Percentiles rank a stretch among this genome's conserved stretches.
phyloP scores from a whole-genome alignment of 1,140 invertebrate genomes.

The Heliothis virescens region DNA sequence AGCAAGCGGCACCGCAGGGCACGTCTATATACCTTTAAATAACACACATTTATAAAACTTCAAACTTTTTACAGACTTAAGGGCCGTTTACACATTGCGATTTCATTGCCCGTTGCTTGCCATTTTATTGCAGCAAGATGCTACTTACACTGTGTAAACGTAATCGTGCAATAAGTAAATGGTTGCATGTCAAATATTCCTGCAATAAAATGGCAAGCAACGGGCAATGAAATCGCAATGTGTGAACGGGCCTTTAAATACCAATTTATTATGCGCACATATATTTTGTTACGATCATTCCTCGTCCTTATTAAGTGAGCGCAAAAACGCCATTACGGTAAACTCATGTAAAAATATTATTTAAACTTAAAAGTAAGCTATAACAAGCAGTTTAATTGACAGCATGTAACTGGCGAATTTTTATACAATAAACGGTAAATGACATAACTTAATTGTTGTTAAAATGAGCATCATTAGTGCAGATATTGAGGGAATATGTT shows the following conservation, averaged over 20 bases:
- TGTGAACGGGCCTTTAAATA: no score
- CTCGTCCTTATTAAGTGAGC: constrained; percentile 2
- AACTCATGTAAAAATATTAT: constrained; percentile 8
- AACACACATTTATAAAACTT: constrained; percentile 19
- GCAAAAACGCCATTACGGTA: background rate
- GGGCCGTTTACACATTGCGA: no score
- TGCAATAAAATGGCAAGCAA: no score
- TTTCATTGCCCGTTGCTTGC: no score
- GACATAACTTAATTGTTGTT: background rate
- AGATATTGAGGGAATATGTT: no score
- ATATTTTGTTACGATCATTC: constrained; percentile 27
- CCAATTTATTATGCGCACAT: constrained; percentile 41
- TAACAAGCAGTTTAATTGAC: constrained; percentile 35
- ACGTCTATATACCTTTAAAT: constrained; percentile 7
- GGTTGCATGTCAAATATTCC: no score
- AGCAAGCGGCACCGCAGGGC: constrained; percentile 2
- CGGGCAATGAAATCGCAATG: no score
- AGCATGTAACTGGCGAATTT: background rate
- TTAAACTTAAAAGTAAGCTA: constrained; percentile 7
- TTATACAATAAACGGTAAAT: background rate
- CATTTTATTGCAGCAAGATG: no score
- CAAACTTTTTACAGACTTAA: constrained; percentile 24
- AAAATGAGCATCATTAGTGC: no score
- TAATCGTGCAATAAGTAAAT: no score
- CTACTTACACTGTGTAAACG: no score